phyloP scores from a whole-genome alignment of 2,113 vertebrate genomes.

The Brienomyrus longianalis region DNA sequence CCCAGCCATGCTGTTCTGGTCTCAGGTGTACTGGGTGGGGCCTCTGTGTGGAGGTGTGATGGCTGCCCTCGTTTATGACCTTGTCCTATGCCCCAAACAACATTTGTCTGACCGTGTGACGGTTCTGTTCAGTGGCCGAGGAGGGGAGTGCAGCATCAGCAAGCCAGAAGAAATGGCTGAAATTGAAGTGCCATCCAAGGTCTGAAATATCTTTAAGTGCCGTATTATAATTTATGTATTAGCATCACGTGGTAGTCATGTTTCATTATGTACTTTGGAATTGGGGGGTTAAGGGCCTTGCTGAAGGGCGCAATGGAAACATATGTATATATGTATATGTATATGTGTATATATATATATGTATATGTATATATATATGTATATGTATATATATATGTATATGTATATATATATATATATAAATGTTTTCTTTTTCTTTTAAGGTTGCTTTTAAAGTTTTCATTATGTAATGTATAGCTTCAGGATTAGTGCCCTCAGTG shows the following conservation, averaged over 20 bases:
- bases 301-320: not conserved
- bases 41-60: constrained; percentile 37
- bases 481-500: not conserved
- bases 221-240: not conserved
- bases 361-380: too few species aligned
- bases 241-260: not conserved
- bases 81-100: constrained; percentile 63
- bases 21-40: constrained; percentile 50
- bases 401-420: not conserved
- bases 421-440: not conserved
- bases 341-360: not conserved
- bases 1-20: not conserved
- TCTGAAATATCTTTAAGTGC: not conserved
- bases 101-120: constrained; percentile 58
- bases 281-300: not conserved
- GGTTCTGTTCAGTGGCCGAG: constrained; percentile 40
- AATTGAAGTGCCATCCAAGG: not conserved
- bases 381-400: not conserved
- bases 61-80: constrained; percentile 67
- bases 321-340: too few species aligned
- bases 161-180: not conserved
- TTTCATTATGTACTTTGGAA: not conserved
- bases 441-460: not conserved
- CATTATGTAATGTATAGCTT: not conserved
- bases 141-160: not conserved